phyloP scores from a whole-genome alignment of 2,113 vertebrate genomes.

The Oplegnathus fasciatus region DNA sequence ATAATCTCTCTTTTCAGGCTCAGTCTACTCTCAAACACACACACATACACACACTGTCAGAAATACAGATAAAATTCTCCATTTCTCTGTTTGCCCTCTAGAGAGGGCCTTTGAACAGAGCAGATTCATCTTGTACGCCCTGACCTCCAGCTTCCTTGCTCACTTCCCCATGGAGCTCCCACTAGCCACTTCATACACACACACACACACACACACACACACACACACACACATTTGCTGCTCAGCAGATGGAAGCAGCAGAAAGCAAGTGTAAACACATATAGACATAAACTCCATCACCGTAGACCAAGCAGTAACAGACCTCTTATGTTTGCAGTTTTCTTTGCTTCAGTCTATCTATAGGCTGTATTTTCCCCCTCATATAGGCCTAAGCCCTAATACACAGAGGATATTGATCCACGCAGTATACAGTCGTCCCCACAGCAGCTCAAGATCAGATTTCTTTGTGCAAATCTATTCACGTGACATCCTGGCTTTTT shows the following conservation, averaged over 20 bases:
- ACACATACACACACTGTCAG: constrained; percentile 38
- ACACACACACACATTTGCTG: constrained; percentile 12
- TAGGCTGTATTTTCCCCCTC: background rate
- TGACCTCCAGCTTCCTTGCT: constrained; percentile 71
- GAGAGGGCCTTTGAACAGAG: constrained; percentile 68
- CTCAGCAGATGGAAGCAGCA: constrained; percentile 19
- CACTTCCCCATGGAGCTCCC: constrained; percentile 61
- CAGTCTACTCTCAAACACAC: constrained; percentile 4
- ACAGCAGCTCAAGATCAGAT: constrained; percentile 34
- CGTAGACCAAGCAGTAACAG: constrained; percentile 31
- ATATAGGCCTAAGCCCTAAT: constrained; percentile 21
- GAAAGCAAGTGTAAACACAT: constrained; percentile 43
- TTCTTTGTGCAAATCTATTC: constrained; percentile 21
- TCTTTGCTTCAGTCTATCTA: constrained; percentile 7
- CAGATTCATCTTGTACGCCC: constrained; percentile 73
- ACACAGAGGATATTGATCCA: constrained; percentile 52
- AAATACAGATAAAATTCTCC: constrained; percentile 69
- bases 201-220: constrained; percentile 23
- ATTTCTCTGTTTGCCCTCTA: constrained; percentile 72
- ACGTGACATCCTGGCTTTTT: background rate
- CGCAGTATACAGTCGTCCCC: constrained; percentile 10
- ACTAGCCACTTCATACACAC: constrained; percentile 31
- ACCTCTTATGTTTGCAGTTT: constrained; percentile 25
- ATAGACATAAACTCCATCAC: constrained; percentile 31
- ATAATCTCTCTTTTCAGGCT: constrained; percentile 71